A percentile compares a stretch with the other conserved stretches of the same genome.
Evolutionary conservation across 1,140 invertebrate genomes (phyloP).

Genomic region (Aphelenchoides besseyi): DNA sequence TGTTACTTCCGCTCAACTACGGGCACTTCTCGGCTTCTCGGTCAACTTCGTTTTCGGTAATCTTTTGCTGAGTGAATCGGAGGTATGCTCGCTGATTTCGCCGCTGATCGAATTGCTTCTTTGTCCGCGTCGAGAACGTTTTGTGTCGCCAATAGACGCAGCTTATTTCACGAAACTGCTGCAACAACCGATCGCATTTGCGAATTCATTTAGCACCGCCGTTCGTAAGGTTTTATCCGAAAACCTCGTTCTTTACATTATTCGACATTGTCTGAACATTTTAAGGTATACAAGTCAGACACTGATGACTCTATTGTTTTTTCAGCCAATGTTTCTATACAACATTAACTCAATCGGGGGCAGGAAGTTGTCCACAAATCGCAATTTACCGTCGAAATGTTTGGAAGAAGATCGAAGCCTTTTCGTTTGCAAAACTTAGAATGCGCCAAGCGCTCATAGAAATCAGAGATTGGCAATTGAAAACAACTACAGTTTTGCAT

Average conservation of each 20-base stretch:
- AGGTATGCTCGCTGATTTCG: not conserved
- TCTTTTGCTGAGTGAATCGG: not conserved
- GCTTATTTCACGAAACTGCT: not conserved
- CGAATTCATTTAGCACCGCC: not conserved
- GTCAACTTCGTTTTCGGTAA: not conserved
- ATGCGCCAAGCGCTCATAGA: not conserved
- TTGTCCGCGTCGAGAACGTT: not conserved
- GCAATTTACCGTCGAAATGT: not conserved
- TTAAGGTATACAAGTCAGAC: not conserved
- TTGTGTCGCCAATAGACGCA: not conserved
- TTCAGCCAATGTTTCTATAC: conserved; percentile 7
- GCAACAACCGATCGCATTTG: not conserved
- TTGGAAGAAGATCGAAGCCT: not conserved
- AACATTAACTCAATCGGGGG: not conserved
- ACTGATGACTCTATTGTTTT: not conserved
- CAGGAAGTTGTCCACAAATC: not conserved
- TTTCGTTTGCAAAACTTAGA: not conserved
- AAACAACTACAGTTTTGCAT: not conserved
- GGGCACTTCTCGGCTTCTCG: not conserved
- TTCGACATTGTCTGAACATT: not conserved
- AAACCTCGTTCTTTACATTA: not conserved
- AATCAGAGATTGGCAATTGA: not conserved
- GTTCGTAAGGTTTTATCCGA: not conserved
- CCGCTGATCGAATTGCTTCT: not conserved
- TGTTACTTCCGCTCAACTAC: not conserved